A percentile compares a stretch with the other conserved stretches of the same genome.
Evolutionary conservation across 2,113 vertebrate genomes (phyloP).

Genomic region (Tichodroma muraria): DNA sequence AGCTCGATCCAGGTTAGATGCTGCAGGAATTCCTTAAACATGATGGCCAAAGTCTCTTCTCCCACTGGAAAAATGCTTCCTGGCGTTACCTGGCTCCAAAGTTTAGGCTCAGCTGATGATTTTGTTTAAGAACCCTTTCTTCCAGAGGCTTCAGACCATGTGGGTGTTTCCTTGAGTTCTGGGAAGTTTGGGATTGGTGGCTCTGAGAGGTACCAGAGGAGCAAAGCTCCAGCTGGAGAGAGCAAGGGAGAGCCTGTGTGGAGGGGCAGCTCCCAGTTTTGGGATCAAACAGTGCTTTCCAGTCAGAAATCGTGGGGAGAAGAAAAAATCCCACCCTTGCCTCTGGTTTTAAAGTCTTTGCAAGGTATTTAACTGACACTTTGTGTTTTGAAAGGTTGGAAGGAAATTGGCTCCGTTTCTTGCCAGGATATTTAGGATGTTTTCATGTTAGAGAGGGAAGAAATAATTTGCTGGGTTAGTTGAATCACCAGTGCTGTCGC

Average conservation of each 20-base stretch:
- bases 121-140: background rate
- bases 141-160: background rate
- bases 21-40: background rate
- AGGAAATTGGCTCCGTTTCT: background rate
- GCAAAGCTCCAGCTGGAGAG: background rate
- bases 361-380: background rate
- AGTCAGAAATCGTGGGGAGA: background rate
- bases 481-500: background rate
- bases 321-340: background rate
- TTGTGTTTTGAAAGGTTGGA: background rate
- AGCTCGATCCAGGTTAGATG: background rate
- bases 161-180: background rate
- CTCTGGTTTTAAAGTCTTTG: background rate
- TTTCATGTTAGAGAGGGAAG: background rate
- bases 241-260: background rate
- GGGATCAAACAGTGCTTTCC: background rate
- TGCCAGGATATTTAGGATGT: background rate
- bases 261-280: background rate
- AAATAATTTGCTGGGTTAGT: background rate
- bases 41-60: background rate
- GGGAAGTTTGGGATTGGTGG: background rate
- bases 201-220: background rate
- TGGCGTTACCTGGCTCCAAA: background rate
- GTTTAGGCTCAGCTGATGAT: background rate
- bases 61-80: background rate